Evolutionary conservation across 1,140 invertebrate species (phyloP).

Genomic region (Uloborus diversus): DNA sequence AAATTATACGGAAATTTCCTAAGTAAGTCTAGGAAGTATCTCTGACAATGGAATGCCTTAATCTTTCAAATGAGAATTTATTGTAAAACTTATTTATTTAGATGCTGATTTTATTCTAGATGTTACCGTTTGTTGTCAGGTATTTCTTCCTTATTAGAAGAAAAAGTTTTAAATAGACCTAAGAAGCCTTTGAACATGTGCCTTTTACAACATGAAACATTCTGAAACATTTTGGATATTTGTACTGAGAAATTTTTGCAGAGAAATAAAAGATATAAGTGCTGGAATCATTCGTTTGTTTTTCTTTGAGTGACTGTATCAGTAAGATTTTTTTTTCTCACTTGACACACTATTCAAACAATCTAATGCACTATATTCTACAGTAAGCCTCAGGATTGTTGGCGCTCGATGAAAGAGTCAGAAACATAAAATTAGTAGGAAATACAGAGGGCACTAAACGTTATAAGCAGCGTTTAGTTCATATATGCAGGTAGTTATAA

Average conservation of each 20-base stretch:
- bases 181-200: constrained; percentile 55
- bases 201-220: constrained; percentile 44
- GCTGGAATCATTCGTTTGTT: constrained; percentile 6
- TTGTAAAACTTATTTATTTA: not conserved
- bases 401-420: too few relatives aligned
- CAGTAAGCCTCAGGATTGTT: too few relatives aligned
- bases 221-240: constrained; percentile 33
- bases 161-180: constrained; percentile 44
- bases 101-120: constrained; percentile 39
- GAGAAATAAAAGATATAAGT: constrained; percentile 49
- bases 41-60: not conserved
- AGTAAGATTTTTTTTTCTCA: too few relatives aligned
- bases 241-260: constrained; percentile 50
- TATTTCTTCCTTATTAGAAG: not conserved
- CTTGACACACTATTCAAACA: too few relatives aligned
- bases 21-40: not conserved
- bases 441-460: too few relatives aligned
- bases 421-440: too few relatives aligned
- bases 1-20: not conserved
- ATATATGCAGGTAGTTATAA: too few relatives aligned
- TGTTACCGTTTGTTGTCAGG: constrained; percentile 9
- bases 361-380: too few relatives aligned
- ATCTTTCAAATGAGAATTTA: not conserved
- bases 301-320: too few relatives aligned
- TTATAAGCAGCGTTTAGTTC: too few relatives aligned